These are phyloP conservation scores for Bellardia pandia DNA, from an alignment of 2,888 invertebrate species.

Conservation along the genomic window DNA sequence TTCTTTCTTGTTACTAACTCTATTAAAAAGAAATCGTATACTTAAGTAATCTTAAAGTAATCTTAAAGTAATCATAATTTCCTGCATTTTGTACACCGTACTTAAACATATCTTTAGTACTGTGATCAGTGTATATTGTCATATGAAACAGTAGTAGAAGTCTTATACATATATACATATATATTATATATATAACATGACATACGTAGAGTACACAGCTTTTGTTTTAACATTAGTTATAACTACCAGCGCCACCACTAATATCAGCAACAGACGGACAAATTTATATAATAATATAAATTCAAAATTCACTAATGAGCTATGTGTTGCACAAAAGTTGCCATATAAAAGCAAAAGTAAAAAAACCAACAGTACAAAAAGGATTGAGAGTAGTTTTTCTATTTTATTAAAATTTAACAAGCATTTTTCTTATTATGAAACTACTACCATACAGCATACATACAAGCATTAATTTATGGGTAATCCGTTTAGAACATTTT, in stretches of 20 bases:
- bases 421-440: constrained; percentile 31
- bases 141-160: constrained; percentile 17
- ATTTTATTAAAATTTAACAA: constrained; percentile 59
- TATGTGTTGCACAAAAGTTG: constrained; percentile 69
- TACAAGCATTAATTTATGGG: neutral
- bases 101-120: neutral
- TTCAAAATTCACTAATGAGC: constrained; percentile 82
- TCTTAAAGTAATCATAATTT: no score
- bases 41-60: no score
- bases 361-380: constrained; percentile 45
- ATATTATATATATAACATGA: no score
- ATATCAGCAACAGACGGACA: constrained; percentile 34
- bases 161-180: neutral
- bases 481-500: no score
- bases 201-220: neutral
- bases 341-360: constrained; percentile 31
- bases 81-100: neutral
- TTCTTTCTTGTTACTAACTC: no score
- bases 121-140: constrained; percentile 1
- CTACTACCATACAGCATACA: constrained; percentile 18
- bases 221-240: constrained; percentile 57
- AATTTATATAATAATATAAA: constrained; percentile 68
- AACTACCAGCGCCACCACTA: constrained; percentile 27
- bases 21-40: no score
- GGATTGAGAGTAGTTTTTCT: constrained; percentile 38